Evolutionary conservation across 2,797 vertebrate genomes (phyloP).

Genomic region (Syngnathus rostellatus): DNA sequence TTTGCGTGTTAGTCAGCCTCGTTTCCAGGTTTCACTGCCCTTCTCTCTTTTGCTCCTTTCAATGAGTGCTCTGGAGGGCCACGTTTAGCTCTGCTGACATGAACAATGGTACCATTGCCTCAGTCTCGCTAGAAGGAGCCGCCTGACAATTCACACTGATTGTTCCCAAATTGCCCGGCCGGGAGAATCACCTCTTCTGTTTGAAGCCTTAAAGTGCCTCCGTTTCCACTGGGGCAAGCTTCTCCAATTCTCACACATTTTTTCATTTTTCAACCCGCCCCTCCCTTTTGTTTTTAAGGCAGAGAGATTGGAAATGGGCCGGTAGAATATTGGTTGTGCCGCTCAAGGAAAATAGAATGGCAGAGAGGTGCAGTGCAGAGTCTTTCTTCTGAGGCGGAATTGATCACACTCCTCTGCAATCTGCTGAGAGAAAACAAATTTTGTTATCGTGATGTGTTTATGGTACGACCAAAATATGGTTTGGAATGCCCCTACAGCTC

Average conservation of each 20-base stretch:
- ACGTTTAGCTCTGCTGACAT: conserved; percentile 47
- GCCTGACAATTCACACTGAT: conserved; percentile 60
- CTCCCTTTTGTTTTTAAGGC: conserved; percentile 19
- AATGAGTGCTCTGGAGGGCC: conserved; percentile 23
- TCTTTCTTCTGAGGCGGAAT: conserved; percentile 24
- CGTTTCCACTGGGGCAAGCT: conserved; percentile 49
- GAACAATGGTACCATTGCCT: conserved; percentile 50
- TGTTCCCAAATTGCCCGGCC: conserved; percentile 64
- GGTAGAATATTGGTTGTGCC: conserved; percentile 36
- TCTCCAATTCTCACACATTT: conserved; percentile 39
- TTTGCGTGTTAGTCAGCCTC: conserved; percentile 4
- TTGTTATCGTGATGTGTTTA: conserved; percentile 14
- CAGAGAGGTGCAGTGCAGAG: conserved; percentile 8
- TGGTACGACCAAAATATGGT: conserved; percentile 14
- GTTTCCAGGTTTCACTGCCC: neutral
- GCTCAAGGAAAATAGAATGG: conserved; percentile 30
- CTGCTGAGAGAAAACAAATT: conserved; percentile 21
- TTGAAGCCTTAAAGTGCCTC: conserved; percentile 56
- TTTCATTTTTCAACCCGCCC: conserved; percentile 20
- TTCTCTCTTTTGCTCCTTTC: neutral
- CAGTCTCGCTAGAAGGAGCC: conserved; percentile 39
- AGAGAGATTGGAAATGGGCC: conserved; percentile 19
- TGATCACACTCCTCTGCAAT: conserved; percentile 29
- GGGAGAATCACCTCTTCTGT: conserved; percentile 54
- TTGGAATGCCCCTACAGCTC: neutral